Evolutionary conservation across 1,140 invertebrate genomes (phyloP), one percentile per base, ranked within the genome.

Genomic region (Pseudachorutes palmiensis): DNA sequence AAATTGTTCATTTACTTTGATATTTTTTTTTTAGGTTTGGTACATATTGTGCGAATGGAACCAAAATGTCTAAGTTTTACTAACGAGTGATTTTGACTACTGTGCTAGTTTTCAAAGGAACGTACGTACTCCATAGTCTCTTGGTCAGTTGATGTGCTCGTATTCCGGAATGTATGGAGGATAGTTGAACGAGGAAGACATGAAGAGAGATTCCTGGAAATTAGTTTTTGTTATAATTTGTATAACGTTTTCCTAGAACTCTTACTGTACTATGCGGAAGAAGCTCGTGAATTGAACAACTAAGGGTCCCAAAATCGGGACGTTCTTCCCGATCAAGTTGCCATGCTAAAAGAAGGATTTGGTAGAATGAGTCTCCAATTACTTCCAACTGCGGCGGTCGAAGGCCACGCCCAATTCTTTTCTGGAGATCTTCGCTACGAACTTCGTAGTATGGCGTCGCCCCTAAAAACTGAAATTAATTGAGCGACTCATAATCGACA

Each of bases 331-430:
- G 82, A 76, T 91, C 88, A n/a, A 85, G 75, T 74, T 89, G 87
- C 90, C 90, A 94, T 75, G 90, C 92, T 69, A 90, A 87, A 2
- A 87, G 79, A 80, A 91, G 88, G 51, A 91, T 78, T 77, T 92
- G 89, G 76, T 91, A 91, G 28, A 92, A 77, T 67, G 89, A 86
- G 76, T 90, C 87, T 48, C 83, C 84, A 51, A 78, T 71, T 32
- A 88, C 83, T 29, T 82, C 80, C 0, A 89, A 80, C 74, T 91
- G 89, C 2, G 84, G 81, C 1, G 90, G 84, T 31, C 89, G 80
- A 64, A 86, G 78, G 0, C 89, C 88, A 72, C 81, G 81, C 31
- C 84, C 78, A 2, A 93, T 79, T 59, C 87, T 81, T 9, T 84
- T 81, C 5, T 85, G 81, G 0, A 94, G 82, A 70, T 92, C 88